phyloP scores from a whole-genome alignment of 2,797 vertebrate genomes.

The Antrozous pallidus region DNA sequence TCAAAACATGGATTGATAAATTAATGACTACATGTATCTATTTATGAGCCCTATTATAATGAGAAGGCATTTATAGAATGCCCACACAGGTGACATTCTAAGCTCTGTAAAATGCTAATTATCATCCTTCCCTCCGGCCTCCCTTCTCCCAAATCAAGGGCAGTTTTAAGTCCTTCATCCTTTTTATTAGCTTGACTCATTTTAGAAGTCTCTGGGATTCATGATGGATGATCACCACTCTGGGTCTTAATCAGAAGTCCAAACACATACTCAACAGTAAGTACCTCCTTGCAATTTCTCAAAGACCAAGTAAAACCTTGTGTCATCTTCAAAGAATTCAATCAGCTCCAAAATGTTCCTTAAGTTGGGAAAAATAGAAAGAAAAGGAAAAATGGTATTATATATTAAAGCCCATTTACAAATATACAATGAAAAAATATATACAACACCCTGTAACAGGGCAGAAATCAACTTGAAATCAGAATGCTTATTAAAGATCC shows the following conservation, averaged over 20 bases:
- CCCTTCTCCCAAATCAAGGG: conserved; percentile 76
- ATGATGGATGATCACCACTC: conserved; percentile 71
- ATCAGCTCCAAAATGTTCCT: conserved; percentile 98
- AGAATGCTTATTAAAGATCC: conserved; percentile 66
- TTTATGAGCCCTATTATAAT: conserved; percentile 59
- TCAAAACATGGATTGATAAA: conserved; percentile 66
- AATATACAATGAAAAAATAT: conserved; percentile 45
- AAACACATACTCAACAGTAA: conserved; percentile 76
- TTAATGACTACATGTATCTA: conserved; percentile 42
- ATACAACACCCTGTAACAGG: conserved; percentile 47
- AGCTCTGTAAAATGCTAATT: conserved; percentile 75
- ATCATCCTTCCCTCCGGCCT: conserved; percentile 68
- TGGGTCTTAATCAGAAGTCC: conserved; percentile 62
- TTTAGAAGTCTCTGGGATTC: conserved; percentile 74
- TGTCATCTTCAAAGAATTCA: conserved; percentile 96
- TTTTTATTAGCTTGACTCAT: conserved; percentile 67
- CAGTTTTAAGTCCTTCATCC: conserved; percentile 76
- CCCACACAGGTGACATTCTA: conserved; percentile 46
- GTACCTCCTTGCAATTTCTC: conserved; percentile 97
- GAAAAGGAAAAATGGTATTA: conserved; percentile 19
- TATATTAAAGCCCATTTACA: conserved; percentile 61
- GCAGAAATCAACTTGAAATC: conserved; percentile 68
- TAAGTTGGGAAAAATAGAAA: conserved; percentile 58
- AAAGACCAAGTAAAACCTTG: conserved; percentile 96
- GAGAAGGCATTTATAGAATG: conserved; percentile 66